These are phyloP conservation scores for Megalonaias nervosa DNA, from an alignment of 1,140 invertebrate genomes.

Conservation along the genomic window DNA sequence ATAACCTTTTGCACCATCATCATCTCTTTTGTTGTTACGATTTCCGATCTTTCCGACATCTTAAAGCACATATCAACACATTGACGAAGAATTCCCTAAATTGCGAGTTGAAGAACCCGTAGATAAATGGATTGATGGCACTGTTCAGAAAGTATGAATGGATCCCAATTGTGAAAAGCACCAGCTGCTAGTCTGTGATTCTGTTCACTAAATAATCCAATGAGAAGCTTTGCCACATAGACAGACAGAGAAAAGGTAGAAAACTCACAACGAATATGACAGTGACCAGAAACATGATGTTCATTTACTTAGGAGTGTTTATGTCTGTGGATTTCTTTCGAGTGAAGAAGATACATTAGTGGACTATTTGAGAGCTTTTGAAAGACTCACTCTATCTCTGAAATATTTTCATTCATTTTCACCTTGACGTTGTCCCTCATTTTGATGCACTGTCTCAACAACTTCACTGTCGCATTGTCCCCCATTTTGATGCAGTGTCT, in stretches of 20 bases:
- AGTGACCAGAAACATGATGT: conserved; percentile 35
- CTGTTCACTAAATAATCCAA: conserved; percentile 27
- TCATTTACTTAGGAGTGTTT: conserved; percentile 28
- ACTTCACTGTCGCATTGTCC: conserved; percentile 4
- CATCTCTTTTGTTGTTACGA: too few species aligned
- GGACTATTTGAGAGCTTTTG: conserved; percentile 19
- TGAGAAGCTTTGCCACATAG: conserved; percentile 19
- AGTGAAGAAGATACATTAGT: conserved; percentile 21
- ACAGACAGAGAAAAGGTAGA: conserved; percentile 27
- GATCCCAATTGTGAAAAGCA: conserved; percentile 24
- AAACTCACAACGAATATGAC: conserved; percentile 33
- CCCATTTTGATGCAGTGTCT: conserved; percentile 1
- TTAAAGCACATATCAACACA: too few species aligned
- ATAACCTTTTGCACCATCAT: too few species aligned
- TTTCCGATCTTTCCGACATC: too few species aligned
- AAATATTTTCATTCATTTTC: too few species aligned
- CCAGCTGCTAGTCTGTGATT: conserved; percentile 6
- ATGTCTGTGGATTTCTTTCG: conserved; percentile 33
- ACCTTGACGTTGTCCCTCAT: conserved; percentile 2
- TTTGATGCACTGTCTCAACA: conserved; percentile 8
- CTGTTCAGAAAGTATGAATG: conserved; percentile 32
- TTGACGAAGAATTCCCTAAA: too few species aligned
- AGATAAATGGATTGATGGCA: conserved; percentile 33
- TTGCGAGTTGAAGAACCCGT: too few species aligned
- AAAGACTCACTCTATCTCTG: conserved; percentile 9